Evolutionary conservation across 2,113 vertebrate genomes (phyloP), one percentile per base, ranked within the genome.

Genomic region (Strix aluco): DNA sequence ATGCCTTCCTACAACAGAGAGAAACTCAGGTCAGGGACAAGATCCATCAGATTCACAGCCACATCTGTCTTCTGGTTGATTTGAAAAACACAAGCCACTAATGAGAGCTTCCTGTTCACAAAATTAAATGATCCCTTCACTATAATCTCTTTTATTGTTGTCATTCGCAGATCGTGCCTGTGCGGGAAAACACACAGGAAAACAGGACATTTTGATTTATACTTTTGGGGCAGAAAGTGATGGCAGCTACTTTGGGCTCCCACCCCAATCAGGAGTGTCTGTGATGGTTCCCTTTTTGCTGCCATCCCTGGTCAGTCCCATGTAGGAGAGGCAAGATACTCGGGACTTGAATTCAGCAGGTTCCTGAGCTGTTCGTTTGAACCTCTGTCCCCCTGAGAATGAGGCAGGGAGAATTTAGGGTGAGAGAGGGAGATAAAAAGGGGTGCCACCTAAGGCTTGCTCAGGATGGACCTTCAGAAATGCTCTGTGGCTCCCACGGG

Each of bases 1-100:
- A 99, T 99, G 98, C 98, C 98, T 98, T 96, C 98, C 99, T 99
- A 75, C 52, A 96, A 94, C 7, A 93, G 77, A 89, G 40, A 90
- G 22, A 73, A 46, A 34, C 29, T 51, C 27, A 4, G 0, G 1
- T 88, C 44, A 96, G 54, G 54, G 86, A 91, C 21, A 71, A 72
- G 49, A 74, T 5, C 62, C 51, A 10, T 55, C 80, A 65, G 20
- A 58, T 6, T 40, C 66, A 78, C 63, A 78, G 58, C 47, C 70
- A 55, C 67, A 27, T 34, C 69, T 65, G 13, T 6, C 80, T 46
- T 27, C 58, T 57, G 59, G 16, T 6, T 85, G 40, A 42, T 26
- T 16, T 9, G 70, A 84, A 62, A 71, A 80, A 11, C 69, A 65
- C 46, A 72, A 67, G 66, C 29, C 69, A 29, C 42, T 10, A 75